A percentile compares a stretch with the other conserved stretches of the same genome.
These are phyloP conservation scores for Percina caprodes DNA, from an alignment of 2,113 vertebrate species.

Conservation along the genomic window DNA sequence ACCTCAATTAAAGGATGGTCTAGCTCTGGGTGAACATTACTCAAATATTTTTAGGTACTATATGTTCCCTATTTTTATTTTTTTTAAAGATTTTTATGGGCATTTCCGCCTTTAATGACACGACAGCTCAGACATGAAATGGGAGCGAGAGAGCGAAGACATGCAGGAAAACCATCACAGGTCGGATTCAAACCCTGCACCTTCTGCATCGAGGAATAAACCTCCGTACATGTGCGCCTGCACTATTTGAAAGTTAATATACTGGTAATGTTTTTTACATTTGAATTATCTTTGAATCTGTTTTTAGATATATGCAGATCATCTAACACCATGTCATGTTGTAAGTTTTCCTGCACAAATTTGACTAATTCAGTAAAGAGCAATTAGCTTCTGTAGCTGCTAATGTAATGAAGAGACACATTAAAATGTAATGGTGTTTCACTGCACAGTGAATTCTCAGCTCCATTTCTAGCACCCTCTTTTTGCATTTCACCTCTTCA, in stretches of 20 bases:
- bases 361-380: conserved; percentile 4
- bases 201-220: too few relatives aligned
- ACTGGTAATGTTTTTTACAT: neutral
- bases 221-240: too few relatives aligned
- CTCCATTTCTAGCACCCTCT: conserved; percentile 12
- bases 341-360: neutral
- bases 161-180: too few relatives aligned
- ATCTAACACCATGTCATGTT: neutral
- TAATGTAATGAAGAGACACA: conserved; percentile 28
- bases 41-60: too few relatives aligned
- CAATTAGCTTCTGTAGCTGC: conserved; percentile 35
- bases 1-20: neutral
- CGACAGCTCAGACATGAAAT: too few relatives aligned
- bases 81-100: too few relatives aligned
- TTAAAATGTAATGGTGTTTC: conserved; percentile 35
- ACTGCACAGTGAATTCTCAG: neutral
- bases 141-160: too few relatives aligned
- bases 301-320: neutral
- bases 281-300: neutral
- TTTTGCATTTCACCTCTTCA: conserved; percentile 13
- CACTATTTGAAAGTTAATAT: neutral
- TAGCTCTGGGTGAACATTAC: neutral
- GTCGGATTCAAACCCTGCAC: too few relatives aligned
- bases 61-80: neutral
- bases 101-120: too few relatives aligned